Evolutionary conservation across 2,888 invertebrate species (phyloP).

Genomic region (Phalangium opilio): DNA sequence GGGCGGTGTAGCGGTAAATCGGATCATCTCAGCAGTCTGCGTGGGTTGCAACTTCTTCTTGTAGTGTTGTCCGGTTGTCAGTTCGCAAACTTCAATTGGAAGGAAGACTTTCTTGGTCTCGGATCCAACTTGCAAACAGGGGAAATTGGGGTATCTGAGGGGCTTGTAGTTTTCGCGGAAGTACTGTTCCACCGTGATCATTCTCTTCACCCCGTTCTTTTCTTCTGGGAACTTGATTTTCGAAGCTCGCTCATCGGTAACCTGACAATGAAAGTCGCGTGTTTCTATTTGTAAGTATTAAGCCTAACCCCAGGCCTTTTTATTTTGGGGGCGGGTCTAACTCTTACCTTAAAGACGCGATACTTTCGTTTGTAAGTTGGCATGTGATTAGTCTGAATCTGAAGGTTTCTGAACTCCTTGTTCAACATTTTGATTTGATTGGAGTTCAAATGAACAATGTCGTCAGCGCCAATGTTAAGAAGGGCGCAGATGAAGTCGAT

Average conservation of each 20-base stretch:
- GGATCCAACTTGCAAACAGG: constrained; percentile 17
- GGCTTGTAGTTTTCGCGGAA: constrained; percentile 8
- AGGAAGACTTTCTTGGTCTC: constrained; percentile 9
- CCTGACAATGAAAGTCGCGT: no score
- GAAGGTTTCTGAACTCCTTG: constrained; percentile 34
- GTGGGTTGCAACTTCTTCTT: constrained; percentile 13
- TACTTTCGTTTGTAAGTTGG: constrained; percentile 12
- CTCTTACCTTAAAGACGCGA: constrained; percentile 1
- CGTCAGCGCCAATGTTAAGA: background rate
- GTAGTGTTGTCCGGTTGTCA: constrained; percentile 15
- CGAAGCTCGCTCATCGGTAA: constrained; percentile 8
- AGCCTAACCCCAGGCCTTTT: no score
- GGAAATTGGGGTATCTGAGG: constrained; percentile 13
- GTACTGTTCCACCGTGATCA: constrained; percentile 11
- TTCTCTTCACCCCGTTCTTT: background rate
- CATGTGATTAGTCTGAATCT: constrained; percentile 11
- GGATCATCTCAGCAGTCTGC: constrained; percentile 17
- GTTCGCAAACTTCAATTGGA: constrained; percentile 17
- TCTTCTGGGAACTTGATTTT: constrained; percentile 5
- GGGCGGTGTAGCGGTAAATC: constrained; percentile 12
- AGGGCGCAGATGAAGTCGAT: constrained; percentile 8
- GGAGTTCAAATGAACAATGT: background rate
- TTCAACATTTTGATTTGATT: constrained; percentile 26
- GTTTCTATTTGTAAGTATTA: no score
- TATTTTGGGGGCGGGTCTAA: no score